These are phyloP conservation scores for Gallinago nigripennis DNA, from an alignment of 2,797 vertebrate genomes.

Conservation along the genomic window DNA sequence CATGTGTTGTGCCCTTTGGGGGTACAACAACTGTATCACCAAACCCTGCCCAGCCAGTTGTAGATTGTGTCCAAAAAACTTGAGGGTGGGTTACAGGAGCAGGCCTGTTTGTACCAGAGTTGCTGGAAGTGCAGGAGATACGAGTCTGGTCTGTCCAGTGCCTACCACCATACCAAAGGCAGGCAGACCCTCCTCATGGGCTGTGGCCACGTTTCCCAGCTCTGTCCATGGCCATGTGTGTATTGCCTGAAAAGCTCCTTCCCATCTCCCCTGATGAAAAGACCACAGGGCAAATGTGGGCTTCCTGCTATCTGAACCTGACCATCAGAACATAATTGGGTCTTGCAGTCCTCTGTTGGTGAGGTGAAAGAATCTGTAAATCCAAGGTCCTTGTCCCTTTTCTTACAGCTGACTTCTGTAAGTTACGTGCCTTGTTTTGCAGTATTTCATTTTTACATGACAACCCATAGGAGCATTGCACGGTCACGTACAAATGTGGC, in stretches of 20 bases:
- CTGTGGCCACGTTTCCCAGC: neutral
- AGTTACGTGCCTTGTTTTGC: neutral
- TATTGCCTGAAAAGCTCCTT: neutral
- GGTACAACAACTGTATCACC: neutral
- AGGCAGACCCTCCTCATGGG: rapidly evolving
- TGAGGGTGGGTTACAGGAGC: rapidly evolving
- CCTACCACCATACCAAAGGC: neutral
- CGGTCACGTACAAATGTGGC: neutral
- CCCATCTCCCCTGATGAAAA: neutral
- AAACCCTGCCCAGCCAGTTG: neutral
- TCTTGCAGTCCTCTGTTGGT: neutral
- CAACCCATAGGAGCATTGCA: neutral
- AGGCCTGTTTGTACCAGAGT: rapidly evolving
- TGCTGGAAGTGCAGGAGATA: rapidly evolving
- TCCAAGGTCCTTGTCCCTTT: neutral
- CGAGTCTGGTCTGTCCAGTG: rapidly evolving
- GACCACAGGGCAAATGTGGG: neutral
- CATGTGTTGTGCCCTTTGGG: rapidly evolving
- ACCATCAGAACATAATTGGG: neutral
- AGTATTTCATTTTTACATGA: neutral
- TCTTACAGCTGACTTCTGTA: neutral
- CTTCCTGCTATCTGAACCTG: neutral
- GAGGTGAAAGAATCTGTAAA: neutral
- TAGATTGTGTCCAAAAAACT: rapidly evolving
- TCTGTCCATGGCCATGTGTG: rapidly evolving